phyloP scores from a whole-genome alignment of 2,113 vertebrate genomes.

The Ictidomys tridecemlineatus region DNA sequence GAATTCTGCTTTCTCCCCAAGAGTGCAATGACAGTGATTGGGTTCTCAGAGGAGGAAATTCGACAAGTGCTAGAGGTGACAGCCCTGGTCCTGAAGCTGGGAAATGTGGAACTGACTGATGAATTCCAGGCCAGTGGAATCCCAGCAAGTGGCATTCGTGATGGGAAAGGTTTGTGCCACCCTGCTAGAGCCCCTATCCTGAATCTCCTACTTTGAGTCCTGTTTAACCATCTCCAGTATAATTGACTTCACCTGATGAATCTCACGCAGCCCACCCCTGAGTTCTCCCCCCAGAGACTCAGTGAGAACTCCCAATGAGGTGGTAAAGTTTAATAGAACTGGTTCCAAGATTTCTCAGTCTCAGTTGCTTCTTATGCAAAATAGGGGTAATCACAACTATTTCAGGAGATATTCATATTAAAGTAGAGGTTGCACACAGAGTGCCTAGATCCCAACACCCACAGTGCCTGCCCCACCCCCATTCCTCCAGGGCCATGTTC shows the following conservation, averaged over 20 bases:
- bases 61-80: conserved; percentile 86
- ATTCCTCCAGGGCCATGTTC: background rate
- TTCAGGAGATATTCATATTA: conserved; percentile 35
- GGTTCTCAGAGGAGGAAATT: conserved; percentile 86
- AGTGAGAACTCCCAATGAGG: background rate
- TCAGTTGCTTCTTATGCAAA: background rate
- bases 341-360: background rate
- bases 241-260: background rate
- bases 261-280: background rate
- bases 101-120: conserved; percentile 85
- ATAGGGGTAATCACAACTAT: background rate
- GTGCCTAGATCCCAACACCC: background rate
- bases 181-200: background rate
- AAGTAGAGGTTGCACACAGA: background rate
- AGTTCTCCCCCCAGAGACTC: background rate
- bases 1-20: conserved; percentile 61
- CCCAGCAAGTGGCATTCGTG: conserved; percentile 83
- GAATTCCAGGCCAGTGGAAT: conserved; percentile 87
- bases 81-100: conserved; percentile 89
- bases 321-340: background rate
- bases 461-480: background rate
- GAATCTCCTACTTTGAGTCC: background rate
- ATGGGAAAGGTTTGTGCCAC: conserved; percentile 82
- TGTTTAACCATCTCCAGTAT: background rate
- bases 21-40: conserved; percentile 89